Evolutionary conservation across 2,797 vertebrate species (phyloP).

Genomic region (Cuculus canorus): DNA sequence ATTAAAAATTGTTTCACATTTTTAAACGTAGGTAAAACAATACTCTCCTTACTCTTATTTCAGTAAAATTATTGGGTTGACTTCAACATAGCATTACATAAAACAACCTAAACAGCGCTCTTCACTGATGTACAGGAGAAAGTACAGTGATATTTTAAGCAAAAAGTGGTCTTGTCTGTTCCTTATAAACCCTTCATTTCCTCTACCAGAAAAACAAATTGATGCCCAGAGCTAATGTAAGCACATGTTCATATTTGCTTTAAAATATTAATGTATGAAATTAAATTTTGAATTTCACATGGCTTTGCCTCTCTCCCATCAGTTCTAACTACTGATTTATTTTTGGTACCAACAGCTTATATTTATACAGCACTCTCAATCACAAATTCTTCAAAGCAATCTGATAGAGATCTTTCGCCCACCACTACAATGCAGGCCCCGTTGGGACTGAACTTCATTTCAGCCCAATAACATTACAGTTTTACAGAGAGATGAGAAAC

Average conservation of each 20-base stretch:
- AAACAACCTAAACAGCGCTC: neutral
- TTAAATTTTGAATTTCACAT: slow-evolving; percentile 44
- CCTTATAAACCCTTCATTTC: neutral
- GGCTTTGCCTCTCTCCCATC: slow-evolving; percentile 13
- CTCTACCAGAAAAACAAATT: slow-evolving; percentile 26
- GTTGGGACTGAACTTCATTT: neutral
- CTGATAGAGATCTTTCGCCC: neutral
- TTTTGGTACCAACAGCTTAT: slow-evolving; percentile 16
- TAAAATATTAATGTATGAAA: slow-evolving; percentile 56
- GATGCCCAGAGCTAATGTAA: slow-evolving; percentile 23
- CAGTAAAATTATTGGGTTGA: neutral
- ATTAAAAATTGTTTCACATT: neutral
- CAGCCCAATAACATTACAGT: neutral
- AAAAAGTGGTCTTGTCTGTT: slow-evolving; percentile 7
- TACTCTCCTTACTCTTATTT: neutral
- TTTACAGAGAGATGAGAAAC: neutral
- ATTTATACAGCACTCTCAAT: slow-evolving; percentile 2
- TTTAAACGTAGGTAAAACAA: neutral
- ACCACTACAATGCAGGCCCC: neutral
- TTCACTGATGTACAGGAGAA: neutral
- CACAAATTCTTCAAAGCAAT: slow-evolving; percentile 25
- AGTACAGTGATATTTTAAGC: neutral
- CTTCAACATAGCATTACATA: neutral
- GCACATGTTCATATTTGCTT: slow-evolving; percentile 2
- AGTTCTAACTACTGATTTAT: slow-evolving; percentile 52